Conservation (phyloP, 2,888 invertebrate species). For the Orthosia gracilis region DNA sequence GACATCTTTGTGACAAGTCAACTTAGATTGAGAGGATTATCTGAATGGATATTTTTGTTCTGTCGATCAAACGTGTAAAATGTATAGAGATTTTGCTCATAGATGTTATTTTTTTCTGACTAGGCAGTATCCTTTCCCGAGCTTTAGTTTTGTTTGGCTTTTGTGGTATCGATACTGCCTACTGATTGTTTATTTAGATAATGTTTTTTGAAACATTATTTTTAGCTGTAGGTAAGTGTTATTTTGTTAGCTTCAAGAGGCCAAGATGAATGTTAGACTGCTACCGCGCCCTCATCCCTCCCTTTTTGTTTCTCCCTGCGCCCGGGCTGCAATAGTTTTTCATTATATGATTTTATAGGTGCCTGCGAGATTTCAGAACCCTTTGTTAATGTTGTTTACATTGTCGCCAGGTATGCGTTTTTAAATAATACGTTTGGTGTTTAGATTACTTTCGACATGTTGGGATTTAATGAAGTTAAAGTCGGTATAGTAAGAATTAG, state of each 20-base stretch:
- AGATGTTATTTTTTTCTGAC: slow-evolving; percentile 87
- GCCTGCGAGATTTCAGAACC: slow-evolving; percentile 89
- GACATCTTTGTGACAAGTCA: slow-evolving; percentile 87
- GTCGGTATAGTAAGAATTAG: not conserved
- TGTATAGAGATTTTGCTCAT: slow-evolving; percentile 88
- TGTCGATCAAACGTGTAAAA: slow-evolving; percentile 85
- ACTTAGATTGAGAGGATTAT: slow-evolving; percentile 78
- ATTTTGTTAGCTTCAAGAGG: slow-evolving; percentile 91
- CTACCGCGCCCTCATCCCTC: slow-evolving; percentile 86
- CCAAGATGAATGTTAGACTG: slow-evolving; percentile 91
- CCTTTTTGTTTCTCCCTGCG: slow-evolving; percentile 87
- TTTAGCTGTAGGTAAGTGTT: slow-evolving; percentile 90
- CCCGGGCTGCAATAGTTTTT: slow-evolving; percentile 90
- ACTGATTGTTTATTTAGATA: slow-evolving; percentile 83
- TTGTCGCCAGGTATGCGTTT: slow-evolving; percentile 91
- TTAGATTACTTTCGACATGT: slow-evolving; percentile 72
- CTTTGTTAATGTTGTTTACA: slow-evolving; percentile 91
- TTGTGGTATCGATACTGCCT: slow-evolving; percentile 87
- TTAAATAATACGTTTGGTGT: slow-evolving; percentile 84
- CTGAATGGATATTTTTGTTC: slow-evolving; percentile 77
- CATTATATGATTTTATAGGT: slow-evolving; percentile 90
- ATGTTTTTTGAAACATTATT: slow-evolving; percentile 83
- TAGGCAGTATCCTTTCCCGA: slow-evolving; percentile 88
- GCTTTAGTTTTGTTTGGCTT: slow-evolving; percentile 65
- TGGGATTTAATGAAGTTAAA: slow-evolving; percentile 61